Evolutionary conservation across 2,113 vertebrate species (phyloP).

Genomic region (Lophotis ruficrista): DNA sequence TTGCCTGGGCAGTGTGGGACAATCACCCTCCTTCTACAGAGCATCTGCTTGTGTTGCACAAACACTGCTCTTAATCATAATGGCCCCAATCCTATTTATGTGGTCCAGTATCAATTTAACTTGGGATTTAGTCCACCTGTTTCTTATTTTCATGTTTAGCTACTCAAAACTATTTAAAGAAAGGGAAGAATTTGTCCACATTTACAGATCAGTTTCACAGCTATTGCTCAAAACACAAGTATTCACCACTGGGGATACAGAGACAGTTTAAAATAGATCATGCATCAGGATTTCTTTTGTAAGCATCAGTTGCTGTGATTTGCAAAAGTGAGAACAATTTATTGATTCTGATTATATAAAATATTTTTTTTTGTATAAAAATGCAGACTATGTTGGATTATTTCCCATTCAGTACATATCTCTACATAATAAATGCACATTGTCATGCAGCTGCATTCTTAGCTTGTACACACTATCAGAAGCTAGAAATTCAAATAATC

Average conservation of each 20-base stretch:
- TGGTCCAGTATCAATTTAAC: constrained; percentile 36
- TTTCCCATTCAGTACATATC: not conserved
- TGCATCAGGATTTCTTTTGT: not conserved
- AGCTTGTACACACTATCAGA: not conserved
- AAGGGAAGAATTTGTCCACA: not conserved
- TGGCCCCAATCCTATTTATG: constrained; percentile 55
- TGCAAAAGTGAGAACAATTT: not conserved
- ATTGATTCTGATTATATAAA: not conserved
- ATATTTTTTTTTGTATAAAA: not conserved
- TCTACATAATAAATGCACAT: not conserved
- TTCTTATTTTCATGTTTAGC: constrained; percentile 5
- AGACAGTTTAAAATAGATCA: not conserved
- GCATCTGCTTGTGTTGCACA: constrained; percentile 30
- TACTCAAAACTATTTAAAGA: not conserved
- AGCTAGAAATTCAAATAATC: not conserved
- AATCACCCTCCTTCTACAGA: not conserved
- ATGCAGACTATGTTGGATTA: not conserved
- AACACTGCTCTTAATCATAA: constrained; percentile 34
- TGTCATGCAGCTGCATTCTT: not conserved
- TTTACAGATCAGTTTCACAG: not conserved
- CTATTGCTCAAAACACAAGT: not conserved
- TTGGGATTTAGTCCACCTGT: constrained; percentile 21
- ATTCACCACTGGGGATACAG: not conserved
- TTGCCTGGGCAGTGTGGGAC: not conserved
- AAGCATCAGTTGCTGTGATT: not conserved